Conservation (phyloP, 2,113 vertebrate species). For the Poicephalus gulielmi region DNA sequence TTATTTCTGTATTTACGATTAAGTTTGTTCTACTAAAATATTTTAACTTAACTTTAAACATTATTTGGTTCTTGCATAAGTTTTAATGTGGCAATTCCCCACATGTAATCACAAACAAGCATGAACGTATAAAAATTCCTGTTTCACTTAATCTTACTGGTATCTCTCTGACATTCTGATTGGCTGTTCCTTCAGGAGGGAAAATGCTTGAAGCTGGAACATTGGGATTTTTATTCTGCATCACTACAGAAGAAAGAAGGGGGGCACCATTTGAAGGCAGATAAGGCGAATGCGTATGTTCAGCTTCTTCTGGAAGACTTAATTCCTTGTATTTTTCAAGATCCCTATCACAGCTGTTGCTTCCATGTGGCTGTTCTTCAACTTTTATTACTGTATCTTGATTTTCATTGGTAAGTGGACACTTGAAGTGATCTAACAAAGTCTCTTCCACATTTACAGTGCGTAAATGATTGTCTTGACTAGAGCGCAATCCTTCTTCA, state of each 20-base stretch:
- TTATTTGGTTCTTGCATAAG: background rate
- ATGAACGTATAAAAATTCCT: background rate
- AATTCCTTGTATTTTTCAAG: constrained; percentile 14
- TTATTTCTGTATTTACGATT: background rate
- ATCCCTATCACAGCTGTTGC: background rate
- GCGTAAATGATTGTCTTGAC: constrained; percentile 25
- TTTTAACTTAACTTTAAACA: background rate
- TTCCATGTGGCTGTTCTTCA: background rate
- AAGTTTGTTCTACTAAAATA: background rate
- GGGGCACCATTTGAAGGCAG: background rate
- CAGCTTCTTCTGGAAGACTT: background rate
- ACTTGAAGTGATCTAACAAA: background rate
- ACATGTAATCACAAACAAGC: background rate
- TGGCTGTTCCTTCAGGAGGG: background rate
- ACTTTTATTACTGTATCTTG: background rate
- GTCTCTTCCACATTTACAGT: background rate
- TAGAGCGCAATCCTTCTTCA: background rate
- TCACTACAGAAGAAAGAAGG: constrained; percentile 40
- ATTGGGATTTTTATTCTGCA: background rate
- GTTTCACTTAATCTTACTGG: constrained; percentile 57
- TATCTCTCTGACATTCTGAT: constrained; percentile 32
- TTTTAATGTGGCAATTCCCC: background rate
- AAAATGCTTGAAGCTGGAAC: background rate
- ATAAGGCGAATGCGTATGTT: background rate
- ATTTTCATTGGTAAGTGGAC: background rate